Base-by-base conservation (phyloP, 2,888 invertebrate species). In the Ypsolopha scabrella region DNA sequence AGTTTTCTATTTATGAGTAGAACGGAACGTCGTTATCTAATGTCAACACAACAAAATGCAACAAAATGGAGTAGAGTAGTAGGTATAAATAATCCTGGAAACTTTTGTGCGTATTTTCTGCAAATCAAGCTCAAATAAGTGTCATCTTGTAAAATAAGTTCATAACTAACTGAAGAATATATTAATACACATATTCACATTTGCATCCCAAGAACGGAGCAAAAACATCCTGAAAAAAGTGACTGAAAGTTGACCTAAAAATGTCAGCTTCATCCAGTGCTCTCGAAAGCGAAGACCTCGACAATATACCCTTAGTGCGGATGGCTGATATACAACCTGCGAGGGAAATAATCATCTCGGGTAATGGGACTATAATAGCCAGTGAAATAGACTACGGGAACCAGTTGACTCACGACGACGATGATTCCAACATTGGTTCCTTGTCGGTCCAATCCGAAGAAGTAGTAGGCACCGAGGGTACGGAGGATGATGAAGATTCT, bases 301-400 rank as follows among this genome's bases (percentile, higher is more conserved):
- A 76, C 52, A 75, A 75, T 61, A 72, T 80, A n/a, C 72, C 75
- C 14, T 62, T 81, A 24, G 82, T 82, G 37, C 75, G 79, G 48
- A 78, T 82, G 81, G 76, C 75, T 48, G 83, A 82, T 50, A 74
- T 82, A 0, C 81, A 81, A 54, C 80, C 82, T 6, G 69, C 75
- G 1, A 67, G 74, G 54, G 67, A 13, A 8, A 9, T 9, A 43
- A 13, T 9, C 13, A 43, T 13, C 13, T 9, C 43, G 6, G 11
- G 14, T 24, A 24, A 70, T 41, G 77, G 72, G 43, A 67, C 70
- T 0, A 60, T 72, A 6, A 62, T 72, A 8, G 69, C 72, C n/a
- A 9, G 10, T 13, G 57, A 63, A 52, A 55, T 65, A 10, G 67
- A 67, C 2, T 74, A 65, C 53, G 70, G 67, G 37, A 68, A 63